phyloP scores from a whole-genome alignment of 2,797 vertebrate species.

The Intellagama lesueurii region DNA sequence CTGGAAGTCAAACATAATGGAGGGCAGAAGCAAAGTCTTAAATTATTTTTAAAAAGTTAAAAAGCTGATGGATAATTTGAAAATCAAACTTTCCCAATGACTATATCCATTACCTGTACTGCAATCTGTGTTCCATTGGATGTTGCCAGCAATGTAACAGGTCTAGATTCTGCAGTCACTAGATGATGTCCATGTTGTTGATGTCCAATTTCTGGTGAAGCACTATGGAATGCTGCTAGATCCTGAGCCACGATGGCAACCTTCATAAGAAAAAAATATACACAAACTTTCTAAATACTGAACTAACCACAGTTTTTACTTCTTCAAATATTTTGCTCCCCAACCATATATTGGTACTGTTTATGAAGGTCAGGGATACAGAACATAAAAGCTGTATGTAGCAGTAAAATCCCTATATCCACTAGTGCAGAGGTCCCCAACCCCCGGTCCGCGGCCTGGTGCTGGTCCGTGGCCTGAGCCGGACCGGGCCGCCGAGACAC shows the following conservation, averaged over 20 bases:
- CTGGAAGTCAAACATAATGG: not conserved
- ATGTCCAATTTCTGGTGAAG: slow-evolving; percentile 89
- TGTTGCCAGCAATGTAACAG: slow-evolving; percentile 95
- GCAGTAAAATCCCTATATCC: too few relatives aligned
- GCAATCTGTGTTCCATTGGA: slow-evolving; percentile 99
- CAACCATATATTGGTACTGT: too few relatives aligned
- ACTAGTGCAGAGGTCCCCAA: not conserved
- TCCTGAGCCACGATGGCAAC: slow-evolving; percentile 99
- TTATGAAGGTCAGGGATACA: too few relatives aligned
- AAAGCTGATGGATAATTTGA: not conserved
- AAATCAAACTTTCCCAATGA: not conserved
- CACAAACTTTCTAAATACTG: slow-evolving; percentile 19
- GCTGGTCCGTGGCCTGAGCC: too few relatives aligned
- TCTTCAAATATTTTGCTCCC: too few relatives aligned
- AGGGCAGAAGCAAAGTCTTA: not conserved
- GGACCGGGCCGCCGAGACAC: too few relatives aligned
- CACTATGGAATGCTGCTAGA: slow-evolving; percentile 91
- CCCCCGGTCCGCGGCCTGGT: too few relatives aligned
- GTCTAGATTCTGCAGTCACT: slow-evolving; percentile 86
- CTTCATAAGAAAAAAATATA: slow-evolving; percentile 76
- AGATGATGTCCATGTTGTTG: slow-evolving; percentile 88
- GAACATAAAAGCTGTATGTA: too few relatives aligned
- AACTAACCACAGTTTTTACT: not conserved
- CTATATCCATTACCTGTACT: slow-evolving; percentile 88
- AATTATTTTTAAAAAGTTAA: not conserved